These are phyloP conservation scores for Uloborus diversus DNA, from an alignment of 1,140 invertebrate genomes.

Conservation along the genomic window DNA sequence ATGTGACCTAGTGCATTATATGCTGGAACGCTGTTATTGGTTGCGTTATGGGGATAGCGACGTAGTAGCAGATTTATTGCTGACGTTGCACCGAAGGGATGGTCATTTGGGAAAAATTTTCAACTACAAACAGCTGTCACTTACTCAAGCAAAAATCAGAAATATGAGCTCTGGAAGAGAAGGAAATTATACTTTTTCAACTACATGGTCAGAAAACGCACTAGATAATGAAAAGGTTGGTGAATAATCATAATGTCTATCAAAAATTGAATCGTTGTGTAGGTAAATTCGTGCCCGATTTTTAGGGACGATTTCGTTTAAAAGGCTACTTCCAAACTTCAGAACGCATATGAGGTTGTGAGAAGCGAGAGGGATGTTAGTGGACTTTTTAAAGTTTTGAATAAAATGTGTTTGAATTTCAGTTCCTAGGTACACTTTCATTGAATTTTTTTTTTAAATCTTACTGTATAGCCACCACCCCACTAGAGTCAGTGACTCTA, in stretches of 20 bases:
- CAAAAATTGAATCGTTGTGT: no score
- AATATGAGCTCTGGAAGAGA: not conserved
- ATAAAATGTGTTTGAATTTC: no score
- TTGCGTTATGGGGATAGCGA: conserved; percentile 26
- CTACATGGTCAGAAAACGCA: not conserved
- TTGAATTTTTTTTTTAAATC: no score
- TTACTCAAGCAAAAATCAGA: not conserved
- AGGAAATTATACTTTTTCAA: not conserved
- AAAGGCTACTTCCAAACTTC: no score
- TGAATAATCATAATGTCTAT: not conserved
- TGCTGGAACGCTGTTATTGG: conserved; percentile 40
- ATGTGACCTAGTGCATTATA: conserved; percentile 2
- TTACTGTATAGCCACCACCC: no score
- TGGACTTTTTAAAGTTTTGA: no score
- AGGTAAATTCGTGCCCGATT: no score
- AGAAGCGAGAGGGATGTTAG: no score
- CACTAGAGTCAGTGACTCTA: no score
- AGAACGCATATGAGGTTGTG: no score
- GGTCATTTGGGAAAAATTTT: conserved; percentile 37
- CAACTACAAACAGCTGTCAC: not conserved
- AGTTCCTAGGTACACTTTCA: no score
- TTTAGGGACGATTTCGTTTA: no score
- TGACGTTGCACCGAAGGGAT: not conserved
- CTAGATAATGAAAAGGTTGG: not conserved
- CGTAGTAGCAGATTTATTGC: conserved; percentile 3